A percentile compares a stretch with the other conserved stretches of the same genome.
Conservation (phyloP, 2,888 invertebrate species). For the Nemotelus nigrinus region DNA sequence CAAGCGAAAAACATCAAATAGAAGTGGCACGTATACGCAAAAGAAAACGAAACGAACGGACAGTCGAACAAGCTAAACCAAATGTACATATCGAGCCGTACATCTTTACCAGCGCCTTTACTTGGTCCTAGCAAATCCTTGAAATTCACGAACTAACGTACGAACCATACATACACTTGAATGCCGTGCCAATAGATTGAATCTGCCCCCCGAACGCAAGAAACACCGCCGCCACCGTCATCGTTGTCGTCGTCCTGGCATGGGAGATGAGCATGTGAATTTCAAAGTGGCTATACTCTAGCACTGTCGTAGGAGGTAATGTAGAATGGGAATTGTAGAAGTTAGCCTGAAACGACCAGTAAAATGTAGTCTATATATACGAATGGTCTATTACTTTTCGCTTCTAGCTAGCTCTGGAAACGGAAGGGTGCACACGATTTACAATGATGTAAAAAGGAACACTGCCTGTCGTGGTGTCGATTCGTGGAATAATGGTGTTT, state of each 20-base stretch:
- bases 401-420: not conserved
- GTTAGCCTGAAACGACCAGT: slow-evolving; percentile 34
- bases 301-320: slow-evolving; percentile 15
- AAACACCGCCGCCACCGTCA: not conserved
- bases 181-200: slow-evolving; percentile 26
- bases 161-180: too few species aligned
- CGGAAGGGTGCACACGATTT: slow-evolving; percentile 46
- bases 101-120: not conserved
- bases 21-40: slow-evolving; percentile 45
- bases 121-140: too few species aligned
- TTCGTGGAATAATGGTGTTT: too few species aligned
- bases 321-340: not conserved
- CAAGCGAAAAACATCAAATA: slow-evolving; percentile 50
- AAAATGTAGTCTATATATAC: slow-evolving; percentile 38
- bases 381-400: slow-evolving; percentile 37
- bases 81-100: slow-evolving; percentile 36
- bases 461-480: too few species aligned
- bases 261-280: slow-evolving; percentile 16
- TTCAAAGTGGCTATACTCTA: slow-evolving; percentile 4
- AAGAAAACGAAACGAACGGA: slow-evolving; percentile 13
- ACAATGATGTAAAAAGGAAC: slow-evolving; percentile 1
- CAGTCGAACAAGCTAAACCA: not conserved
- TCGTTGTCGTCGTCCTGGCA: not conserved
- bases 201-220: not conserved
- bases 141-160: too few species aligned